A percentile compares a stretch with the other conserved stretches of the same genome.
Conservation (phyloP, 1,140 invertebrate species). For the Ceratosolen fusciceps region DNA sequence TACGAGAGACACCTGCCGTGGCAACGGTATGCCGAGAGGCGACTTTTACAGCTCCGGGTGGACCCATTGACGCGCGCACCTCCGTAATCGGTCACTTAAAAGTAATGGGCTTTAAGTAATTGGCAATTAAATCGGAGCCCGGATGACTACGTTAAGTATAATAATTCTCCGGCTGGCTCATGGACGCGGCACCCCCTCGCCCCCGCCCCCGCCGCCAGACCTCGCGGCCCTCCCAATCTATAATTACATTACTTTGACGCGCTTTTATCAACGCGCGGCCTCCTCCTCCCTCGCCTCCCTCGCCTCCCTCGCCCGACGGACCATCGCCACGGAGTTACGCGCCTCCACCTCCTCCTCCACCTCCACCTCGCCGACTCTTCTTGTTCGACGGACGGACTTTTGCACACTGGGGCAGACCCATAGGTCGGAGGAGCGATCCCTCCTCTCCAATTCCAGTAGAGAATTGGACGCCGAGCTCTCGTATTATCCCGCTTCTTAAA, state of each 20-base stretch:
- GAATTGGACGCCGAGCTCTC: neutral
- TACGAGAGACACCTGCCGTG: constrained; percentile 9
- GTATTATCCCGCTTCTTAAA: neutral
- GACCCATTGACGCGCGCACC: neutral
- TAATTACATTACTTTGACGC: constrained; percentile 11
- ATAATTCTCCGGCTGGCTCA: neutral
- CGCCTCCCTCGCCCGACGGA: neutral
- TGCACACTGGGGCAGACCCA: too few relatives aligned
- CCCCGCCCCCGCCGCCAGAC: neutral
- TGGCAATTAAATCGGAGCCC: constrained; percentile 31
- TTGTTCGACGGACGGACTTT: too few relatives aligned
- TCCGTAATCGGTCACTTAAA: constrained; percentile 38
- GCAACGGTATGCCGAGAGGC: constrained; percentile 5
- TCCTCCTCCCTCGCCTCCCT: neutral
- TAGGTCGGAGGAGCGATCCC: neutral
- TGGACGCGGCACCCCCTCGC: too few relatives aligned
- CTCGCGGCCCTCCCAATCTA: neutral
- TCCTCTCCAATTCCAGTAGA: too few relatives aligned
- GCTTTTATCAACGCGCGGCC: neutral
- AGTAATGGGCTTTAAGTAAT: constrained; percentile 33
- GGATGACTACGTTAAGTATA: constrained; percentile 6
- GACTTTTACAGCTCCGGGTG: constrained; percentile 11
- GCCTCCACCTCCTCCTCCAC: neutral
- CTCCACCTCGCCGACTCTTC: too few relatives aligned
- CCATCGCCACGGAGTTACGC: constrained; percentile 1